These are phyloP conservation scores for Hemibagrus guttatus DNA, from an alignment of 2,797 vertebrate genomes.

Conservation along the genomic window DNA sequence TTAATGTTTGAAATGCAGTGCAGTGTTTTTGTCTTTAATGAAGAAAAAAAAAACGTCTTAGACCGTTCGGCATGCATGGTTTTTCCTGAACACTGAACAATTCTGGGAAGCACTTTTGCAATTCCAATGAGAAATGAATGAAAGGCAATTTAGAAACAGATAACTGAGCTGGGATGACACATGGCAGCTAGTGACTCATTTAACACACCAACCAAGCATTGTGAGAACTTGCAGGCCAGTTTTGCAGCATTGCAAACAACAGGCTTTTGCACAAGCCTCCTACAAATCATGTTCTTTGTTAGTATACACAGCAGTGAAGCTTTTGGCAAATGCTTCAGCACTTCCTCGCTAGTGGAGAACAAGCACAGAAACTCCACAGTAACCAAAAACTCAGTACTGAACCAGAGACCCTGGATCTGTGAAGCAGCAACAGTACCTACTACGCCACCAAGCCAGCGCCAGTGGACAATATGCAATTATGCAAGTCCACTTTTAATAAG, in stretches of 20 bases:
- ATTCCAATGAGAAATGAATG: slow-evolving; percentile 20
- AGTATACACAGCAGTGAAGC: slow-evolving; percentile 16
- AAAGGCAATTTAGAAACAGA: slow-evolving; percentile 6
- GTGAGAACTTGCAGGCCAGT: slow-evolving; percentile 31
- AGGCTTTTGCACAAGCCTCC: slow-evolving; percentile 26
- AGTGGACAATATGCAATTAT: slow-evolving; percentile 17
- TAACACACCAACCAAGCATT: slow-evolving; percentile 7
- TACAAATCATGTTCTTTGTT: slow-evolving; percentile 33
- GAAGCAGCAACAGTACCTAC: neutral
- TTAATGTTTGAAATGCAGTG: neutral
- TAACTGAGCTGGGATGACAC: slow-evolving; percentile 18
- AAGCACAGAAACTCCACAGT: neutral
- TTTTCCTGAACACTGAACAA: neutral
- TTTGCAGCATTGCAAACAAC: slow-evolving; percentile 22
- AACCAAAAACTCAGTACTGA: neutral
- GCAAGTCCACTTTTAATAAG: slow-evolving; percentile 7
- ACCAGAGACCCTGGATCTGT: neutral
- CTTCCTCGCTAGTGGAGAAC: neutral
- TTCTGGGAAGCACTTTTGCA: neutral
- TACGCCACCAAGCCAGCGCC: slow-evolving; percentile 8
- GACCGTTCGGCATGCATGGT: neutral
- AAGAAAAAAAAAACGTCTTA: neutral
- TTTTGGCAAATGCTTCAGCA: slow-evolving; percentile 11
- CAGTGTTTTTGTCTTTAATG: neutral
- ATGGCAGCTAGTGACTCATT: slow-evolving; percentile 31